Evolutionary conservation across 2,888 invertebrate species (phyloP), one percentile per base, ranked within the genome.

Genomic region (Ectropis crepuscularia): DNA sequence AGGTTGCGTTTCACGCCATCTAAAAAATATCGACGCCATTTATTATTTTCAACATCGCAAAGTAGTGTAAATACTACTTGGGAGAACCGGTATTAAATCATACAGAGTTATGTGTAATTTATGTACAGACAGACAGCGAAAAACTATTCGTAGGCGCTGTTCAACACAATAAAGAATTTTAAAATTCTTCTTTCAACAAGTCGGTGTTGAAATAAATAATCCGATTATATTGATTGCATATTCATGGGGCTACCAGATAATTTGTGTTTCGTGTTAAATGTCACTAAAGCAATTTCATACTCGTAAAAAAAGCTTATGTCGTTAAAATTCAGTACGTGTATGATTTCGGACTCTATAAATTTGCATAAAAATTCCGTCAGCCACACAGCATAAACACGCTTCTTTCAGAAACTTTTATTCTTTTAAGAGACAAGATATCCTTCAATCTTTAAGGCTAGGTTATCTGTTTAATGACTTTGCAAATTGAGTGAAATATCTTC

Each of bases 21-120:
- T 67, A 82, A 85, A 89, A 89, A 87, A 87, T 85, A 85, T 82
- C 75, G 78, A 80, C 76, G 79, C 79, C 80, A 80, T 86, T 83
- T 82, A 82, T 83, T 81, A 79, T 80, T 78, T 80, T 79, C 78
- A 82, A 78, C 81, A 75, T 77, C 73, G 74, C 77, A 79, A 80
- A 83, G 79, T 81, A 83, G 83, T 85, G 88, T 87, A 88, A 86
- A 88, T 85, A 88, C 81, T 81, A 80, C 72, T 78, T 74, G 73
- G 74, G 72, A 69, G 73, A 83, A 84, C 85, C 79, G 78, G 85
- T 84, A 81, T 83, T 83, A 79, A 83, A 82, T 83, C 81, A 83
- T 67, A 62, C 74, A 75, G 74, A 73, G 74, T 73, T 74, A 78
- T 73, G 68, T 70, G 71, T 80, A 76, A 85, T 84, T 84, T 85